Evolutionary conservation across 2,113 vertebrate species (phyloP).

Genomic region (Misgurnus anguillicaudatus): DNA sequence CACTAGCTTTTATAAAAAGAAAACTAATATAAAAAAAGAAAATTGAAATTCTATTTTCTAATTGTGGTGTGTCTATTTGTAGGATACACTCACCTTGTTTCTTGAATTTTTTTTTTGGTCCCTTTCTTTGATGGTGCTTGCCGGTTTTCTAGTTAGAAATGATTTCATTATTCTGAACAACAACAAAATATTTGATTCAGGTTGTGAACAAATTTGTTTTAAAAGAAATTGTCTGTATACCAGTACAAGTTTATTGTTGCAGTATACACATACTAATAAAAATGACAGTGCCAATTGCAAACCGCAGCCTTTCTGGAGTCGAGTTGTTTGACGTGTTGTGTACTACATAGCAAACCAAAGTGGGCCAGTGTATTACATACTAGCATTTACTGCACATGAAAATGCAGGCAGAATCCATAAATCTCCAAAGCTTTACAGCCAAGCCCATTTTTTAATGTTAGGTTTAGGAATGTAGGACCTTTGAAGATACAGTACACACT

Average conservation of each 20-base stretch:
- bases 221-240: constrained; percentile 93
- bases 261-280: constrained; percentile 96
- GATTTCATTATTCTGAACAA: constrained; percentile 91
- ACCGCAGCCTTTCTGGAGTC: constrained; percentile 37
- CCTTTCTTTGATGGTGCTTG: constrained; percentile 97
- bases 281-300: constrained; percentile 93
- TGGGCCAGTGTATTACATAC: too few species aligned
- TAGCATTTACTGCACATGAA: too few species aligned
- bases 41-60: constrained; percentile 98
- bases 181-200: constrained; percentile 97
- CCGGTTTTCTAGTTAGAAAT: constrained; percentile 97
- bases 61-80: constrained; percentile 97
- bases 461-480: too few species aligned
- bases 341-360: too few species aligned
- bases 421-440: too few species aligned
- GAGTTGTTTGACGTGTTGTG: background rate
- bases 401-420: too few species aligned
- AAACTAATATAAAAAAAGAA: constrained; percentile 78
- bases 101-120: constrained; percentile 87
- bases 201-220: constrained; percentile 97
- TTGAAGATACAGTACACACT: too few species aligned
- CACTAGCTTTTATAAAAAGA: constrained; percentile 90
- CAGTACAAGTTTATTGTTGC: constrained; percentile 98
- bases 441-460: too few species aligned
- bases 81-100: constrained; percentile 94